phyloP scores from a whole-genome alignment of 2,797 vertebrate genomes.

The Sylvia borin region DNA sequence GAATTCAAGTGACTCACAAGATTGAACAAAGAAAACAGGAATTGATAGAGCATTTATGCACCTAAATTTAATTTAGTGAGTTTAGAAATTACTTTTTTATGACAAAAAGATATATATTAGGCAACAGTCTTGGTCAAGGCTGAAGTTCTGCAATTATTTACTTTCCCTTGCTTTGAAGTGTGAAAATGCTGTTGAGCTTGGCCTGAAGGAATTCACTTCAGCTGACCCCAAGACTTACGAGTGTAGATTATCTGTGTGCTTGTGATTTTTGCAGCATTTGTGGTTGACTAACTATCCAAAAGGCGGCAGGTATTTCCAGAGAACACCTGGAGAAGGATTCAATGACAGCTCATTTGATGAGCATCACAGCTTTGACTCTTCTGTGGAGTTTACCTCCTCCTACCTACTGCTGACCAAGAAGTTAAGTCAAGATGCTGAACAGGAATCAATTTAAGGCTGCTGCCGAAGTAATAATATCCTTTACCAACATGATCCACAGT shows the following conservation, averaged over 20 bases:
- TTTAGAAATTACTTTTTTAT: background rate
- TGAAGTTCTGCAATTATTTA: background rate
- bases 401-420: background rate
- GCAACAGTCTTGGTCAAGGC: background rate
- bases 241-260: background rate
- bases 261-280: background rate
- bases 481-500: constrained; percentile 47
- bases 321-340: background rate
- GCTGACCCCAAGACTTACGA: background rate
- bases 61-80: background rate
- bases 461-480: constrained; percentile 54
- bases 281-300: background rate
- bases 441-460: background rate
- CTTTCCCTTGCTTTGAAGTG: background rate
- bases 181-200: background rate
- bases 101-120: background rate
- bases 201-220: background rate
- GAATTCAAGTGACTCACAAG: background rate
- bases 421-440: background rate
- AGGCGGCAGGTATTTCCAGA: background rate
- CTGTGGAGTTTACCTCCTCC: background rate
- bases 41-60: background rate
- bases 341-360: background rate
- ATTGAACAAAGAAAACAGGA: background rate
- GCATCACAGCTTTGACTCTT: background rate